Evolutionary conservation across 2,797 vertebrate species (phyloP), one percentile per base, ranked within the genome.

Genomic region (Anableps anableps): DNA sequence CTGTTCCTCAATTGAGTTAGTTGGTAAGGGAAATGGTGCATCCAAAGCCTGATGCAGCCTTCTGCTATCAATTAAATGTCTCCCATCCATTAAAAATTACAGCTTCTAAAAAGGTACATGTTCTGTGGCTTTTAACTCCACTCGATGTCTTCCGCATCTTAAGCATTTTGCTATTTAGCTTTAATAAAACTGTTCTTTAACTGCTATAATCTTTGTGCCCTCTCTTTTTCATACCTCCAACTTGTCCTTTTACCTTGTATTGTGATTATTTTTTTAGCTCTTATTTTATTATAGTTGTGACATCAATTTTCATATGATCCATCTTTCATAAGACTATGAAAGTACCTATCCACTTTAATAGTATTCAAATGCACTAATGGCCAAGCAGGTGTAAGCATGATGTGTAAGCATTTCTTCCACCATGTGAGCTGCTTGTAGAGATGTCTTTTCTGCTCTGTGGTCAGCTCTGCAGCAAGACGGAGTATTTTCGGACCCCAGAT

Each of bases 401-500:
- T 81, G 80, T 71, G 86, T 91, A 90, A 91, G 91, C 93, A 74
- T 85, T 85, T 85, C 50, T 71, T 47, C 74, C 88, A 81, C 87
- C 76, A 50, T 76, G 62, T 90, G 85, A 89, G 88, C 82, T 83
- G 74, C 83, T 78, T 86, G 83, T 83, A 74, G 84, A 48, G 80
- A 73, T 6, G 85, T 82, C 71, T 82, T 87, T 89, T 85, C 51
- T 89, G 77, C 86, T 84, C 62, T 74, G 73, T 7, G 31, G 82
- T 80, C 86, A 83, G 74, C 82, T 80, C 78, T 86, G 78, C 84
- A 84, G 77, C 76, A 53, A 43, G 83, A 76, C 71, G 7, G 29
- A 81, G 80, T 88, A 92, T 90, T 86, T 92, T 89, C 88, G 83
- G 89, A 88, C 53, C 79, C 83, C 87, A 88, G 81, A 78, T 89